phyloP scores from a whole-genome alignment of 2,113 vertebrate genomes.

The Phycodurus eques region DNA sequence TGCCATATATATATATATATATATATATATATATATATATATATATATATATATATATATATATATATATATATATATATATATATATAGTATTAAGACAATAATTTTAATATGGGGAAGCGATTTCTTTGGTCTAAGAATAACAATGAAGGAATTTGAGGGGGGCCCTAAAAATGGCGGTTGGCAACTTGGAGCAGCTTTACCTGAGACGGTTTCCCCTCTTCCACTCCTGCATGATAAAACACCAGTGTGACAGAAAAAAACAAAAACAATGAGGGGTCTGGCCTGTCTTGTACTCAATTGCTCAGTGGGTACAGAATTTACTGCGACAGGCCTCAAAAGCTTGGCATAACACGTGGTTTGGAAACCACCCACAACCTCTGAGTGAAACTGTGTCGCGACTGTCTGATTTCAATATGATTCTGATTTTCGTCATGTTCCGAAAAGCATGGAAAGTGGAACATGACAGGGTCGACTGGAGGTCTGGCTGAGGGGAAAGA shows the following conservation, averaged over 20 bases:
- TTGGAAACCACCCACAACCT: constrained; percentile 40
- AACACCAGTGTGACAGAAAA: not conserved
- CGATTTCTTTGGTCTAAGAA: not conserved
- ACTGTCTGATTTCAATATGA: constrained; percentile 41
- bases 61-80: too few relatives aligned
- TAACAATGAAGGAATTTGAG: not conserved
- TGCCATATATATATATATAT: too few relatives aligned
- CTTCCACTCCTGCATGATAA: constrained; percentile 29
- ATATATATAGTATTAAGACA: too few relatives aligned
- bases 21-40: too few relatives aligned
- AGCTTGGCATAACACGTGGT: constrained; percentile 22
- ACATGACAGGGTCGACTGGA: constrained; percentile 16
- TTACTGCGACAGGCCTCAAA: constrained; percentile 51
- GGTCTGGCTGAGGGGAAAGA: constrained; percentile 23
- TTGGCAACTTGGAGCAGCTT: not conserved
- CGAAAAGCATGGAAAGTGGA: constrained; percentile 4
- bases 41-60: too few relatives aligned
- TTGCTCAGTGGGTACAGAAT: constrained; percentile 47
- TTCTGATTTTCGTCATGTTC: constrained; percentile 11
- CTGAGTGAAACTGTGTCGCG: constrained; percentile 36
- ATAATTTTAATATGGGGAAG: too few relatives aligned
- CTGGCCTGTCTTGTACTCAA: constrained; percentile 61
- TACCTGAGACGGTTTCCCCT: constrained; percentile 32
- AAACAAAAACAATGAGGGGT: constrained; percentile 33
- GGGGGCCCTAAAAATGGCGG: not conserved